These are phyloP conservation scores for Cheilosia variabilis DNA, from an alignment of 2,888 invertebrate genomes.

Conservation along the genomic window DNA sequence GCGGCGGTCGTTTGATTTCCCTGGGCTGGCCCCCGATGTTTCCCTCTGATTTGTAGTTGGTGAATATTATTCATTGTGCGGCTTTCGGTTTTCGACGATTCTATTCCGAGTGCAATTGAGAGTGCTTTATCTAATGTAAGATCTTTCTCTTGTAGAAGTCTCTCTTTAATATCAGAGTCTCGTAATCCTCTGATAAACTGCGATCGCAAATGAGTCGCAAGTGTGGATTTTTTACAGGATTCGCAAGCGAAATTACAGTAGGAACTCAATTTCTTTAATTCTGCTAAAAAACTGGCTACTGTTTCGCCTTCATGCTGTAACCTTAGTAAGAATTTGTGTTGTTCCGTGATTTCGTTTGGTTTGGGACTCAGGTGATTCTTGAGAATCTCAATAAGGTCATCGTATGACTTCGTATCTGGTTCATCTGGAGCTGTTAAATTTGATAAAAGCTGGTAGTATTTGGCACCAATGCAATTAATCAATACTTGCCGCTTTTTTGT, in stretches of 20 bases:
- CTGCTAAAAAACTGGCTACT: not conserved
- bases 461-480: conserved; percentile 19
- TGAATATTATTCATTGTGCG: conserved; percentile 19
- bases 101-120: conserved; percentile 24
- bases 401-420: conserved; percentile 23
- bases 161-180: conserved; percentile 24
- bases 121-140: conserved; percentile 11
- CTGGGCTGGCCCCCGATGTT: not conserved
- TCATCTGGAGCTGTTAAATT: not conserved
- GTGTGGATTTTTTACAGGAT: conserved; percentile 19
- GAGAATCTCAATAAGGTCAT: conserved; percentile 10
- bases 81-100: conserved; percentile 14
- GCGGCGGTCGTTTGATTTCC: not conserved
- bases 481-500: not conserved
- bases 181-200: conserved; percentile 22
- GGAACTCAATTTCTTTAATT: too few species aligned
- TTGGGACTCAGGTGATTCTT: conserved; percentile 26
- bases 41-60: not conserved
- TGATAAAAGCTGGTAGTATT: conserved; percentile 25
- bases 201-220: conserved; percentile 4
- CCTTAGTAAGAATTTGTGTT: too few species aligned
- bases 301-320: not conserved
- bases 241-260: conserved; percentile 18
- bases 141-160: conserved; percentile 18
- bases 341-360: conserved; percentile 10